Evolutionary conservation across 2,797 vertebrate genomes (phyloP), one percentile per base, ranked within the genome.

Genomic region (Nannoperca australis): DNA sequence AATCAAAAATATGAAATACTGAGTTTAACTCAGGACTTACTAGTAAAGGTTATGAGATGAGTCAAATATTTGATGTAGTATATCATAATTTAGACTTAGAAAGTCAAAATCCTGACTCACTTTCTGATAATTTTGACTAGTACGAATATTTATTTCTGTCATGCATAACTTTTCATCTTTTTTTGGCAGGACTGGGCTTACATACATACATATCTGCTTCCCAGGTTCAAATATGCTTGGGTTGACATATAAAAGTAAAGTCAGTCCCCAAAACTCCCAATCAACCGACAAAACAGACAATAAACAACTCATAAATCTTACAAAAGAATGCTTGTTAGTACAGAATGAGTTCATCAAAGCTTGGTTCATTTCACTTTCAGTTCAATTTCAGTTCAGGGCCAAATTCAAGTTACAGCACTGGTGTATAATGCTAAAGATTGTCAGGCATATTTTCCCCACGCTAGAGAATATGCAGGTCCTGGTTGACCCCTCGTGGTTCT

Each of bases 401-500:
- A 27, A 76, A 47, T 12, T 30, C 5, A 17, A 47, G 22, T 54
- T 17, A 69, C 36, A 34, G 17, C 9, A 8, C 18, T 45, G n/a
- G 6, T 49, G 6, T 56, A 38, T 27, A 14, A 34, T 12, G 24
- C 40, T 68, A 38, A 22, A 70, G 4, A 45, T 44, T 60, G 44
- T 17, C 18, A 9, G 4, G 65, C 20, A 49, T 73, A 60, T 73
- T 87, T 86, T 86, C 79, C 79, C 76, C 76, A 88, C 82, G 67
- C 55, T 77, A 18, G 20, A 34, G 18, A 32, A 55, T 12, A 4
- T 2, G 32, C 11, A 13, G 66, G 44, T 30, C 44, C 27, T 22
- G 22, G 69, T 53, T 27, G 56, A 73, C 76, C 79, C 45, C 69
- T 77, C 30, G 22, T 50, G 40, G 56, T 20, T 69, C 70, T 78